These are phyloP conservation scores for Heliconius nattereri DNA, from an alignment of 1,140 invertebrate species.

Conservation along the genomic window DNA sequence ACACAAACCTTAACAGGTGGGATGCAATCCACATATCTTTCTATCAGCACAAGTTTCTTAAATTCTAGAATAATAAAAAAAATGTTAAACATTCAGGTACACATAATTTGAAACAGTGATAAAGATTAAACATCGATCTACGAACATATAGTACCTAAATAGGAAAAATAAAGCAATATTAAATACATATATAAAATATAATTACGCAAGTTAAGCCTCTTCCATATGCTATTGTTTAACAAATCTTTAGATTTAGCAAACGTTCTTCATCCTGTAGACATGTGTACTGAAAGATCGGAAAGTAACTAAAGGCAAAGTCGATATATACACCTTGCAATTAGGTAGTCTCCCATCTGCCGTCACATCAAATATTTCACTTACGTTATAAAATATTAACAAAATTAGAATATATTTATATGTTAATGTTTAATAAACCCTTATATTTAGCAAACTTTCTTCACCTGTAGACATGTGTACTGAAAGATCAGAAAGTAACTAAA, in stretches of 20 bases:
- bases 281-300: not conserved
- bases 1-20: constrained; percentile 1
- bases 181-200: not conserved
- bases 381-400: too few species aligned
- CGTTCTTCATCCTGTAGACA: too few species aligned
- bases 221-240: not conserved
- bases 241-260: too few species aligned
- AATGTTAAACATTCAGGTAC: not conserved
- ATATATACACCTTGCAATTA: constrained; percentile 1
- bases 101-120: not conserved
- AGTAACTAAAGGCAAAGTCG: constrained; percentile 16
- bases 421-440: too few species aligned
- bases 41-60: not conserved
- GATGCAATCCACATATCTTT: constrained; percentile 8
- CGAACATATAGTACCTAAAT: not conserved
- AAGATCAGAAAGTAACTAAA: not conserved
- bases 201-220: not conserved
- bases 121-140: not conserved
- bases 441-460: too few species aligned
- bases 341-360: constrained; percentile 1
- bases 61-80: constrained; percentile 14
- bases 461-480: not conserved
- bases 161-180: not conserved
- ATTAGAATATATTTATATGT: too few species aligned
- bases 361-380: too few species aligned